Evolutionary conservation across 2,797 vertebrate genomes (phyloP).

Genomic region (Sebastes wilsoni): DNA sequence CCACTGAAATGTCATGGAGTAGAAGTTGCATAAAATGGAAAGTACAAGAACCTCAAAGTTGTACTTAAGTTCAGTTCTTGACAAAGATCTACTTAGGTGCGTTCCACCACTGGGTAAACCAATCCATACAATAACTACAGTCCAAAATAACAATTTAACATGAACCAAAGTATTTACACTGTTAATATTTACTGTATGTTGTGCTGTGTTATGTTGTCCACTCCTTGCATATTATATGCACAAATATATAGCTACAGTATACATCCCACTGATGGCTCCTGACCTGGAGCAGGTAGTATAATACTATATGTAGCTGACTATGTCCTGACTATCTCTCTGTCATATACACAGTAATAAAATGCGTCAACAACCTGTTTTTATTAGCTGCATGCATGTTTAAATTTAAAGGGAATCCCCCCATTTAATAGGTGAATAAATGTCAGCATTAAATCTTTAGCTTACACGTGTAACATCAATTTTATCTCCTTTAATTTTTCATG

Average conservation of each 20-base stretch:
- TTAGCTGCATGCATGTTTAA: slow-evolving; percentile 5
- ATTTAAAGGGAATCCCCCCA: background rate
- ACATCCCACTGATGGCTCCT: background rate
- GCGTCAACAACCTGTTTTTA: slow-evolving; percentile 34
- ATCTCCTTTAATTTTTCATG: background rate
- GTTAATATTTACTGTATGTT: background rate
- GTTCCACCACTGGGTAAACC: background rate
- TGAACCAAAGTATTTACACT: background rate
- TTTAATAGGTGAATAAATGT: background rate
- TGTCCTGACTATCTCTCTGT: background rate
- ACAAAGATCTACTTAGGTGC: background rate
- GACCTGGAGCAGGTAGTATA: background rate
- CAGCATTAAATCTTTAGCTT: background rate
- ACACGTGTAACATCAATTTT: background rate
- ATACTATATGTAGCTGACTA: background rate
- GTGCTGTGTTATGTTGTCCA: background rate
- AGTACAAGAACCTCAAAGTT: background rate
- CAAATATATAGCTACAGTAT: background rate
- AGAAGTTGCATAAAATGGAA: background rate
- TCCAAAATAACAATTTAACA: background rate
- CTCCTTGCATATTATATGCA: background rate
- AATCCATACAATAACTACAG: background rate
- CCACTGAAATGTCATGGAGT: background rate
- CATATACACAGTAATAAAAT: slow-evolving; percentile 18
- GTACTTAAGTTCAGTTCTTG: background rate